Percentiles rank a stretch among this genome's conserved stretches.
These are phyloP conservation scores for Agelastica alni DNA, from an alignment of 2,888 invertebrate species.

Conservation along the genomic window DNA sequence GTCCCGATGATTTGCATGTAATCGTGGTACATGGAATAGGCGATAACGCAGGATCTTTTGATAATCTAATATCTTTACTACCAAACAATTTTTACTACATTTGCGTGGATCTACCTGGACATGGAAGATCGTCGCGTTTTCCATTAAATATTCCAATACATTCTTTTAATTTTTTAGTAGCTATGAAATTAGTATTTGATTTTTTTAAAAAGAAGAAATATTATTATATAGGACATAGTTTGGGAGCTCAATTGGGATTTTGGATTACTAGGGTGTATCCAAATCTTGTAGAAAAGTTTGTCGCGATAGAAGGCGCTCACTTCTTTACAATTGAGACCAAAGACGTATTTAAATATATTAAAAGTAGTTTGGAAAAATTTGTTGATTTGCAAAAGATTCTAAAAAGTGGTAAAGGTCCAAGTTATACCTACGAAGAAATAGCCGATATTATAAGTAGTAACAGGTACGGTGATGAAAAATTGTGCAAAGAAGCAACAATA, in stretches of 20 bases:
- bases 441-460: constrained; percentile 56
- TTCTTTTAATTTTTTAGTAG: constrained; percentile 56
- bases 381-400: constrained; percentile 44
- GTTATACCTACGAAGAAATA: constrained; percentile 58
- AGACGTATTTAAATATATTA: constrained; percentile 31
- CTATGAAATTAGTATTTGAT: constrained; percentile 43
- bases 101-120: constrained; percentile 65
- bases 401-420: constrained; percentile 38
- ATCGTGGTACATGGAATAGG: constrained; percentile 64
- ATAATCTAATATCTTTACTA: constrained; percentile 61
- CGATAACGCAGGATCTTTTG: constrained; percentile 66
- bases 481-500: constrained; percentile 35
- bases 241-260: constrained; percentile 59
- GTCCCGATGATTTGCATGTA: constrained; percentile 60
- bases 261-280: constrained; percentile 55
- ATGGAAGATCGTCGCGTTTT: constrained; percentile 63
- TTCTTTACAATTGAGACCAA: constrained; percentile 39
- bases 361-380: constrained; percentile 50
- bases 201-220: constrained; percentile 48
- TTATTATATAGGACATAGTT: constrained; percentile 52
- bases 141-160: constrained; percentile 53
- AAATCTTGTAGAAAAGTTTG: constrained; percentile 53
- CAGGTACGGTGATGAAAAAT: constrained; percentile 44
- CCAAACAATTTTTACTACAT: constrained; percentile 57
- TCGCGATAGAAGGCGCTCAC: constrained; percentile 55